These are phyloP conservation scores for Colletes gigas DNA, from an alignment of 1,140 invertebrate species.

Conservation along the genomic window DNA sequence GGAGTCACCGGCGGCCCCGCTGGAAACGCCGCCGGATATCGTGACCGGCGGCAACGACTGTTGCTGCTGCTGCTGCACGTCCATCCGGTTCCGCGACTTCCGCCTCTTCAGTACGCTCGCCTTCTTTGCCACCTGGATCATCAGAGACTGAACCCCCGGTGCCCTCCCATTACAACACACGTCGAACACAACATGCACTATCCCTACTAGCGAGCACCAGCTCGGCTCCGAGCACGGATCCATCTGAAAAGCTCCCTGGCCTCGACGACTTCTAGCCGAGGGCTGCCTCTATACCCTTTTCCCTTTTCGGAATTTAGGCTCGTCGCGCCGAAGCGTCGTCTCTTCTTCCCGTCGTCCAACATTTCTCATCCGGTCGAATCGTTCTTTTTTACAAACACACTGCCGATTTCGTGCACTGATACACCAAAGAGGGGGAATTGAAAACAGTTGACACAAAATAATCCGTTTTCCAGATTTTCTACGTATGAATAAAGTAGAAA, in stretches of 20 bases:
- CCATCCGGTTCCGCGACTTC: conserved; percentile 87
- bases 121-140: conserved; percentile 88
- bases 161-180: conserved; percentile 78
- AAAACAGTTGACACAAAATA: too few species aligned
- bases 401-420: too few species aligned
- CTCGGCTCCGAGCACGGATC: conserved; percentile 28
- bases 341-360: not conserved
- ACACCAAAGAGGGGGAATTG: too few species aligned
- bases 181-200: conserved; percentile 79
- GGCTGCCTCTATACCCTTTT: not conserved
- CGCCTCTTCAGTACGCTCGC: conserved; percentile 87
- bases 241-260: conserved; percentile 44
- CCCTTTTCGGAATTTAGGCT: not conserved
- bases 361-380: too few species aligned
- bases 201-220: conserved; percentile 64
- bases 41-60: conserved; percentile 64
- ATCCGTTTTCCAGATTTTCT: too few species aligned
- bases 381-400: too few species aligned
- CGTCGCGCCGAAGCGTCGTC: not conserved
- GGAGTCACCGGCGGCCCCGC: conserved; percentile 36
- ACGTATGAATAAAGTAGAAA: too few species aligned
- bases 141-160: conserved; percentile 84
- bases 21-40: conserved; percentile 56
- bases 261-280: not conserved
- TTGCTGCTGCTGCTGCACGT: conserved; percentile 75